These are phyloP conservation scores for Athalia cordata DNA, from an alignment of 2,888 invertebrate genomes.

Conservation along the genomic window DNA sequence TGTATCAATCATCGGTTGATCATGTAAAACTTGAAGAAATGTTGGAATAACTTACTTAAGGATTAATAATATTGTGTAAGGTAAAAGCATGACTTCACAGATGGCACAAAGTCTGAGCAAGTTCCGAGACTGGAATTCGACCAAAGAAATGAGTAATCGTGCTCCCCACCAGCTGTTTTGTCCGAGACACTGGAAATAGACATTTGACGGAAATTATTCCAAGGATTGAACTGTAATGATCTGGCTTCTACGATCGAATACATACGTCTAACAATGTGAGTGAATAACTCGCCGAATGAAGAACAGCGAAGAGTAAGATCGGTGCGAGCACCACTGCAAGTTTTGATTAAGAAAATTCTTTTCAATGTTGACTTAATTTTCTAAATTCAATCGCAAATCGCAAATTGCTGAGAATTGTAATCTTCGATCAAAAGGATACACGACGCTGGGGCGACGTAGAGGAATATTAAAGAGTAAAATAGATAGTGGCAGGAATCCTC, in stretches of 20 bases:
- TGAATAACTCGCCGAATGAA: conserved; percentile 95
- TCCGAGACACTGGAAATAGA: conserved; percentile 84
- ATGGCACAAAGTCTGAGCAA: conserved; percentile 94
- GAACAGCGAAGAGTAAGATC: conserved; percentile 91
- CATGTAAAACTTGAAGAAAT: conserved; percentile 36
- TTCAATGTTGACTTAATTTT: neutral
- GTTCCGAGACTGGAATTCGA: conserved; percentile 93
- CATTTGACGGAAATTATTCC: neutral
- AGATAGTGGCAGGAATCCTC: conserved; percentile 98
- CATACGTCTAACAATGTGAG: conserved; percentile 93
- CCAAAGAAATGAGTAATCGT: conserved; percentile 88
- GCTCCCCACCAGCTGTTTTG: conserved; percentile 94
- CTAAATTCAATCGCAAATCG: conserved; percentile 53
- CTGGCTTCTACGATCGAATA: conserved; percentile 65
- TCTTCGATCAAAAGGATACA: conserved; percentile 82
- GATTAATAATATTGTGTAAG: conserved; percentile 85
- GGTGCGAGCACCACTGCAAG: conserved; percentile 90
- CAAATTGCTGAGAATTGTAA: conserved; percentile 18
- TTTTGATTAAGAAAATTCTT: conserved; percentile 55
- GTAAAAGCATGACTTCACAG: conserved; percentile 95
- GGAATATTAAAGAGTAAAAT: conserved; percentile 95
- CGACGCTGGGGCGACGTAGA: conserved; percentile 91
- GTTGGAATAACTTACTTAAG: conserved; percentile 83
- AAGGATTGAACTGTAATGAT: conserved; percentile 9
- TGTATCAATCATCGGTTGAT: conserved; percentile 38